Evolutionary conservation across 2,888 invertebrate genomes (phyloP), one percentile per base, ranked within the genome.

Genomic region (Morpho deidamia): DNA sequence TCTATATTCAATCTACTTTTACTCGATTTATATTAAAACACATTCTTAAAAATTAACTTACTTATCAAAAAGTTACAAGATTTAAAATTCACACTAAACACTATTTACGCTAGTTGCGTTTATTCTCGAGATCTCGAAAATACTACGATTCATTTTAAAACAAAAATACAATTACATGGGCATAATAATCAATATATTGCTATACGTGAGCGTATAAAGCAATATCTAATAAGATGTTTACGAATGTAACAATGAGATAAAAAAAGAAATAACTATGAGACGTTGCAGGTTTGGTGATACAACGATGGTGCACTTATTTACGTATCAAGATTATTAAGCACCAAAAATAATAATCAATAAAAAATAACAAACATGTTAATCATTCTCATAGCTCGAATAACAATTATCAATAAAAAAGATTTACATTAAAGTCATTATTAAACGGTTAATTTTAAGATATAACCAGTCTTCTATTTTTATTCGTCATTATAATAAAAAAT

Each of bases 391-490:
- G 35, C 34, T 44, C 43, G 11, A 44, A 35, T 35, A 8, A 12
- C 37, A 14, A 45, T 37, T 37, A 10, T 14, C 7, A 12, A 5
- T 42, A 11, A 50, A 44, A 12, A 47, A 41, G 32, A 51, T 51
- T 47, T 39, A 46, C 35, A 43, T 51, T 11, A 43, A 23, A 23
- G 43, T 12, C 23, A 33, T 44, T 40, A 49, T 43, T 51, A 52
- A 32, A 37, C 46, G 33, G 50, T 50, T 60, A 58, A 59, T 56
- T 58, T 60, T 50, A 55, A 58, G 69, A 65, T 68, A 60, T 69
- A 64, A 69, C 69, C 74, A 78, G 76, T 76, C 78, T 77, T 76
- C 65, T 67, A 68, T 67, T 67, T 66, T 63, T 67, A 71, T 66
- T 64, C 61, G 60, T 56, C 53, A 60, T 57, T 53, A 58, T 50